Evolutionary conservation across 2,888 invertebrate species (phyloP), one percentile per base, ranked within the genome.

Genomic region (Platycheirus rosarum): DNA sequence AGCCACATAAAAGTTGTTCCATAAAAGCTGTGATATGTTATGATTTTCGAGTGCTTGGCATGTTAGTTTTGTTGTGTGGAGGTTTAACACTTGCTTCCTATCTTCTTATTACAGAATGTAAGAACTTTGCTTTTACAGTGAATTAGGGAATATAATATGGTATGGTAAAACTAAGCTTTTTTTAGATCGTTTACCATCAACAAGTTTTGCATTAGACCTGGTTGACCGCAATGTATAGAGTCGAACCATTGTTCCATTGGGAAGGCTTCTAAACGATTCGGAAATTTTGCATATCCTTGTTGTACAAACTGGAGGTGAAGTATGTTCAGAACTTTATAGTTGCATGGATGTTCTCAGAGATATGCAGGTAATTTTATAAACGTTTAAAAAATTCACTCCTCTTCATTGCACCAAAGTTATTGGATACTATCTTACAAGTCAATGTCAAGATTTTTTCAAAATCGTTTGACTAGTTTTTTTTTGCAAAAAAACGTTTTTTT

Each of bases 291-390:
- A 90, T 66, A 89, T 92, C 14, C 87, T 91, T 13, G 86, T 91
- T 0, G 89, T 91, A 11, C 92, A 92, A 71, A 92, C 92, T 0
- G 91, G 90, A 9, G 91, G 91, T 1, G 75, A 77, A 0, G 86
- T 86, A 32, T 92, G 92, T 85, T 68, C 73, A 16, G 86, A 84
- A 57, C 85, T 87, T 0, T 85, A 87, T 0, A 85, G 88, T 2
- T 92, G 92, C 84, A 73, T 86, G 0, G 65, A 85, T 9, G 85
- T 92, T 13, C 86, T 92, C 14, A 86, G 86, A 20, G 85, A 87
- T n/a, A 87, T 92, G 86, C 89, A 92, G 91, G 92, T 92, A 86
- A 82, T 71, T 44, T 20, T 23, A n/a, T n/a, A n/a, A 23, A 23
- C 6, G 6, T 23, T 23, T 23, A 6, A 23, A 23, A 23, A 23